Base-by-base conservation (phyloP, 2,113 vertebrate species). In the Hirundichthys speculiger region DNA sequence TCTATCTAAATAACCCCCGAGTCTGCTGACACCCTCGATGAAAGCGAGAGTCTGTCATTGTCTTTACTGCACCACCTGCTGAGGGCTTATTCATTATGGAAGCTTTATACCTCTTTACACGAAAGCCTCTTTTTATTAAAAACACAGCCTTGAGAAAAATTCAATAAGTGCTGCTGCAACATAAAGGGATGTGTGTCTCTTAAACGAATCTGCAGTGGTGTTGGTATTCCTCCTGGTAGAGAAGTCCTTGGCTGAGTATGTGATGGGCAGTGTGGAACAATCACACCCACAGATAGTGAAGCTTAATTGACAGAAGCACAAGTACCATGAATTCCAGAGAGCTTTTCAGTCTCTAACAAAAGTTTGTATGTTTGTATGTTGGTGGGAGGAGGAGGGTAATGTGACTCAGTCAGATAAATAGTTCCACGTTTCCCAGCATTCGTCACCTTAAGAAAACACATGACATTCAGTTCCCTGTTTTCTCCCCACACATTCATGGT, bases 321-420 rank as follows among this genome's bases (percentile, higher is more conserved):
- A 34, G 30, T 34, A 34, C 11, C 11, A 2, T 34, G 7, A 9
- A 34, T 34, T 34, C 30, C 30, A 34, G 11, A 34, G 11, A 34
- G 30, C 30, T 34, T 48, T 2, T 21, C 27, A 18, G 39, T 70
- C 74, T 42, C 15, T 49, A 46, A 53, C 56, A 0, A 63, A 46
- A 63, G 21, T 16, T 13, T 48, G 38, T 27, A 16, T 21, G 27
- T 76, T 61, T 60, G 19, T 64, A 38, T 68, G 52, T 39, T 46
- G 25, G 77, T 79, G n/a, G 76, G 76, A 67, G 80, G 61, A 72
- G 42, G 68, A 66, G 22, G 43, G 41, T 8, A 56, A 14, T 64
- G 22, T 88, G 86, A 88, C 69, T 90, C 84, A 80, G 50, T 46
- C 13, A 14, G 73, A 80, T 75, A 74, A 73, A 80, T 75, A 66